Evolutionary conservation across 2,113 vertebrate species (phyloP).

Genomic region (Ptyas mucosa): DNA sequence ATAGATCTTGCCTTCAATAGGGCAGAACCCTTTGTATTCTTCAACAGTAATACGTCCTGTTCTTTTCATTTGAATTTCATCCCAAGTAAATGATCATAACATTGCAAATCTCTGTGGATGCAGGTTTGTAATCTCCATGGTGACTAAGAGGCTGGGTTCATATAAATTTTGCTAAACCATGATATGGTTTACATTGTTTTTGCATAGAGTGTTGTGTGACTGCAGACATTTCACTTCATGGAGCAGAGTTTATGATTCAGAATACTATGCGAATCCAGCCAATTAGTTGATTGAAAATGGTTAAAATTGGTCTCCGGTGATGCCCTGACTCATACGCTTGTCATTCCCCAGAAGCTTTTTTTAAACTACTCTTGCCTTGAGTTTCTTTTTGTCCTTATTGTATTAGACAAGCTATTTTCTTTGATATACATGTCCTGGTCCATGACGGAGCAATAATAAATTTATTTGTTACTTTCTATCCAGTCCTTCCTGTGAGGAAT

Average conservation of each 20-base stretch:
- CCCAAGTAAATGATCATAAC: not conserved
- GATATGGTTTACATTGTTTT: not conserved
- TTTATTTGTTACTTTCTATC: not conserved
- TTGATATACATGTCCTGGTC: not conserved
- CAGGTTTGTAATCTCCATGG: not conserved
- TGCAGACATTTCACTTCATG: not conserved
- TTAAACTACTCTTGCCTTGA: not conserved
- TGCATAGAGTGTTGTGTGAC: not conserved
- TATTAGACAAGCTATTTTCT: not conserved
- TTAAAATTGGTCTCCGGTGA: not conserved
- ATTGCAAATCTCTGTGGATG: not conserved
- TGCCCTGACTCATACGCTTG: not conserved
- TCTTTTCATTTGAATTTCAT: not conserved
- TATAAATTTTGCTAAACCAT: not conserved
- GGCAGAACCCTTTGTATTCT: not conserved
- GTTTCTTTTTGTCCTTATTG: not conserved
- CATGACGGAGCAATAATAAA: not conserved
- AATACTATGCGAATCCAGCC: not conserved
- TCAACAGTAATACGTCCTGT: not conserved
- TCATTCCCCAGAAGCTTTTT: not conserved
- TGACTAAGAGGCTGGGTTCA: not conserved
- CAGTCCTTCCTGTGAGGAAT: not conserved
- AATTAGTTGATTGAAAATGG: not conserved
- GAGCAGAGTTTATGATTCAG: not conserved
- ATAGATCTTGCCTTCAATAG: not conserved